Percentiles rank a stretch among this genome's conserved stretches.
phyloP scores from a whole-genome alignment of 2,113 vertebrate genomes.

The Lampris incognitus region DNA sequence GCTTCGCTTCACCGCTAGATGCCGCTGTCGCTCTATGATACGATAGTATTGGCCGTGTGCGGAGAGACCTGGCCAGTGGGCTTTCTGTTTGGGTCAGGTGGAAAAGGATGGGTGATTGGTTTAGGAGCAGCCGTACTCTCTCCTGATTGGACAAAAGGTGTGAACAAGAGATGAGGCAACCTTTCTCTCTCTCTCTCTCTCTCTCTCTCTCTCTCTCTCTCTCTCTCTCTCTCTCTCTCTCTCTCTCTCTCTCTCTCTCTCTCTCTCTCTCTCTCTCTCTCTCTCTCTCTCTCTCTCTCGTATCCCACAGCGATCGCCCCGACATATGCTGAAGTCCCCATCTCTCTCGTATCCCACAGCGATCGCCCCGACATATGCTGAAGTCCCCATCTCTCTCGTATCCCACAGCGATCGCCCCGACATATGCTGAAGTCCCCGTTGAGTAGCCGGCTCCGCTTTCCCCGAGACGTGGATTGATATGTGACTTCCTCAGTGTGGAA shows the following conservation, averaged over 20 bases:
- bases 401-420: constrained; percentile 29
- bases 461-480: constrained; percentile 52
- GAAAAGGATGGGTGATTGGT: constrained; percentile 72
- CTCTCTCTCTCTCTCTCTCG: background rate
- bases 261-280: background rate
- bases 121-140: constrained; percentile 56
- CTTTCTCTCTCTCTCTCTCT: background rate
- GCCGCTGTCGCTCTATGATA: constrained; percentile 44
- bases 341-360: background rate
- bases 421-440: constrained; percentile 40
- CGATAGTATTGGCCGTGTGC: background rate
- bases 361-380: background rate
- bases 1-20: constrained; percentile 28
- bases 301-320: background rate
- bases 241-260: background rate
- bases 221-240: constrained; percentile 4
- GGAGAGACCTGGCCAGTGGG: constrained; percentile 49
- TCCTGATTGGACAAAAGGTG: constrained; percentile 71
- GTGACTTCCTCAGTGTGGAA: constrained; percentile 64
- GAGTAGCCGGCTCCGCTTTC: constrained; percentile 26
- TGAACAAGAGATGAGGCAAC: constrained; percentile 40
- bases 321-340: too few relatives aligned
- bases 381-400: background rate
- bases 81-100: constrained; percentile 64
- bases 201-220: background rate